Evolutionary conservation across 2,888 invertebrate species (phyloP).

Genomic region (Phasia obesa): DNA sequence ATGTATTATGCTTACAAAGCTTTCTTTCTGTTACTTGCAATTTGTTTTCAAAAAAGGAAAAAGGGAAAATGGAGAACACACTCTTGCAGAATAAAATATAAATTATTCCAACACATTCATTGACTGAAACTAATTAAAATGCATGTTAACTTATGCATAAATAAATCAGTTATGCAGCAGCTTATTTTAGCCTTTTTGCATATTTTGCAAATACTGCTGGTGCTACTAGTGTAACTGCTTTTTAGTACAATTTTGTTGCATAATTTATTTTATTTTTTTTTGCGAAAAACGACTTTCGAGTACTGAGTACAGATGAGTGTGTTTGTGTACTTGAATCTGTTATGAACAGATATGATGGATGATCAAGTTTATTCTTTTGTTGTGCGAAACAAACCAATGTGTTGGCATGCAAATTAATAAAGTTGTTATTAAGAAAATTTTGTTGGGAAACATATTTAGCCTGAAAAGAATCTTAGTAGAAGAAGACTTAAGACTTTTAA

Average conservation of each 20-base stretch:
- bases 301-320: no score
- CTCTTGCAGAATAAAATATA: slow-evolving; percentile 5
- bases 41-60: background rate
- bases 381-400: slow-evolving; percentile 33
- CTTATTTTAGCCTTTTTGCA: slow-evolving; percentile 47
- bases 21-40: background rate
- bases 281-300: background rate
- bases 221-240: slow-evolving; percentile 26
- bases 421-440: background rate
- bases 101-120: slow-evolving; percentile 49
- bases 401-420: slow-evolving; percentile 26
- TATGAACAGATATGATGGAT: slow-evolving; percentile 43
- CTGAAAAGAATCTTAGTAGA: no score
- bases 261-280: slow-evolving; percentile 31
- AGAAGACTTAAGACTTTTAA: no score
- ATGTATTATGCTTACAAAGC: slow-evolving; percentile 15
- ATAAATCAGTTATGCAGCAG: slow-evolving; percentile 54
- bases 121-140: slow-evolving; percentile 67
- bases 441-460: background rate
- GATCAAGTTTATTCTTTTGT: slow-evolving; percentile 29
- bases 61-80: background rate
- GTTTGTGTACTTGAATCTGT: slow-evolving; percentile 18
- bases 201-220: slow-evolving; percentile 4
- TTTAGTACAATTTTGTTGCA: slow-evolving; percentile 30
- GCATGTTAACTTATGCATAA: slow-evolving; percentile 66